Evolutionary conservation across 2,797 vertebrate species (phyloP).

Genomic region (Tokudaia muenninki): DNA sequence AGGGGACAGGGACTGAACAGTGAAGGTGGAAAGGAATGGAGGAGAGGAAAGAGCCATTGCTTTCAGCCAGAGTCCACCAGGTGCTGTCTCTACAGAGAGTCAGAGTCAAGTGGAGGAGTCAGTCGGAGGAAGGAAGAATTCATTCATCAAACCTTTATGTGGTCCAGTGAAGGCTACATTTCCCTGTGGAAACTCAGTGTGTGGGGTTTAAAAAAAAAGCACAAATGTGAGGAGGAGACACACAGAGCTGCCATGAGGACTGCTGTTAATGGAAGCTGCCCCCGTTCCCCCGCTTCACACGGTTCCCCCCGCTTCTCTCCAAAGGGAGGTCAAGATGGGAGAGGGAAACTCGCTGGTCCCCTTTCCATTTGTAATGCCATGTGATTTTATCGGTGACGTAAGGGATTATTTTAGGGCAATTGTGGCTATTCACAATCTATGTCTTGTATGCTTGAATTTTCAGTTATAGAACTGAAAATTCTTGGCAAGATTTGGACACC

Average conservation of each 20-base stretch:
- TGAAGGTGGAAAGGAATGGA: background rate
- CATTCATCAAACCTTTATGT: background rate
- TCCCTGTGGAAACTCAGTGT: background rate
- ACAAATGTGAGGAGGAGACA: background rate
- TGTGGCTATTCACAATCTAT: constrained; percentile 46
- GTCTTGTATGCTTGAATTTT: background rate
- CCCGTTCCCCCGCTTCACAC: background rate
- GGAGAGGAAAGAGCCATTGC: background rate
- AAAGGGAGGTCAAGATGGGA: background rate
- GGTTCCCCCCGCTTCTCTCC: too few relatives aligned
- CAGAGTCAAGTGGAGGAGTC: constrained; percentile 7
- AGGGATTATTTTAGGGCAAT: constrained; percentile 48
- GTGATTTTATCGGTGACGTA: constrained; percentile 3
- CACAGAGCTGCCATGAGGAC: constrained; percentile 3
- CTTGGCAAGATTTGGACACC: background rate
- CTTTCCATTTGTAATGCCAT: constrained; percentile 19
- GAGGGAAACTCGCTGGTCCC: background rate
- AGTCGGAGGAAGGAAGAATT: background rate
- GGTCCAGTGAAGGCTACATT: background rate
- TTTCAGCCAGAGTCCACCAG: background rate
- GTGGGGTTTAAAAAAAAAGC: background rate
- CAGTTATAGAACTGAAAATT: constrained; percentile 37
- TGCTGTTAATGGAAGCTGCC: background rate
- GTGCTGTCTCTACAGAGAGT: background rate
- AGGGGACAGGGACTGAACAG: background rate